Evolutionary conservation across 2,888 invertebrate genomes (phyloP).

Genomic region (Perizoma flavofasciatum): DNA sequence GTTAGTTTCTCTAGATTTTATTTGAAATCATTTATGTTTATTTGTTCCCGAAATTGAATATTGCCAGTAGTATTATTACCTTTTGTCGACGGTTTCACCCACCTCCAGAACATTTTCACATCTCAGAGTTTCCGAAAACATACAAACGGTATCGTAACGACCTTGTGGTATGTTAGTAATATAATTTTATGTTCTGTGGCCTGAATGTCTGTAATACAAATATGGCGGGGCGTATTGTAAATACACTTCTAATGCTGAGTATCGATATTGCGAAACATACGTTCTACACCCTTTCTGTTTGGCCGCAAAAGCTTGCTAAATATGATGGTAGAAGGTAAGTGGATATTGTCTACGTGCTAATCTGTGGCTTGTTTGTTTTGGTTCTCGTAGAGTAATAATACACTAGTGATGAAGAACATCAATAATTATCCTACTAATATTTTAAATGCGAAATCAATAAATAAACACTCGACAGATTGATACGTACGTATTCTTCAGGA

Average conservation of each 20-base stretch:
- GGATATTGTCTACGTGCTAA: conserved; percentile 17
- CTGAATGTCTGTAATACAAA: conserved; percentile 35
- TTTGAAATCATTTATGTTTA: conserved; percentile 8
- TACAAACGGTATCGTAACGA: conserved; percentile 27
- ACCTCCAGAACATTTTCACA: conserved; percentile 12
- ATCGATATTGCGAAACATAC: conserved; percentile 36
- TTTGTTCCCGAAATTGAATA: conserved; percentile 6
- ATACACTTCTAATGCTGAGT: conserved; percentile 35
- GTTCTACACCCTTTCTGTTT: conserved; percentile 38
- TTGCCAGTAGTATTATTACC: background rate
- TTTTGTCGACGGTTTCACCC: conserved; percentile 10
- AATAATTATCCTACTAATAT: background rate
- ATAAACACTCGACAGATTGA: too few relatives aligned
- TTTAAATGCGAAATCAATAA: too few relatives aligned
- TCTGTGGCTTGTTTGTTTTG: conserved; percentile 30
- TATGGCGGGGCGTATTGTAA: conserved; percentile 38
- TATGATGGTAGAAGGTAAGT: conserved; percentile 28
- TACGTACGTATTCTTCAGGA: too few relatives aligned
- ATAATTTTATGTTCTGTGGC: conserved; percentile 36
- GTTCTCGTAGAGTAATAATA: conserved; percentile 14
- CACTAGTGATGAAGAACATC: conserved; percentile 5
- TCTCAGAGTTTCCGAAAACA: conserved; percentile 16
- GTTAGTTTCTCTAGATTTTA: too few relatives aligned
- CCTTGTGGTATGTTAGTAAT: conserved; percentile 37
- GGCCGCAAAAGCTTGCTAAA: conserved; percentile 33